phyloP scores from a whole-genome alignment of 1,140 invertebrate genomes.

The Agraylea sexmaculata region DNA sequence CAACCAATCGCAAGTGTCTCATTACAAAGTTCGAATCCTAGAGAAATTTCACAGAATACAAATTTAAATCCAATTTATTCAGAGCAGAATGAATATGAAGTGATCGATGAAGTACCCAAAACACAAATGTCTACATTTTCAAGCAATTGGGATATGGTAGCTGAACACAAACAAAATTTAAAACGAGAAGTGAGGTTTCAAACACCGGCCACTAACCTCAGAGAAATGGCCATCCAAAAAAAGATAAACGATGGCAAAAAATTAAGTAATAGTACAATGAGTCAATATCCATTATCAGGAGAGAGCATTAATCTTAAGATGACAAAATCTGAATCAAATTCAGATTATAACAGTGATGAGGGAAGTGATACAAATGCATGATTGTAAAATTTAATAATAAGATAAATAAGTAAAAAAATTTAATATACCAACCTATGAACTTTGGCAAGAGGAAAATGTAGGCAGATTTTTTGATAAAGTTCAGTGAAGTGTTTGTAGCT shows the following conservation, averaged over 20 bases:
- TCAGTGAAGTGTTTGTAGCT: conserved; percentile 95
- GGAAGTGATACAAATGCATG: conserved; percentile 17
- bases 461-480: conserved; percentile 87
- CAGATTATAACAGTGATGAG: conserved; percentile 4
- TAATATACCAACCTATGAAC: conserved; percentile 55
- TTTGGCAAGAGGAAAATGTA: conserved; percentile 83
- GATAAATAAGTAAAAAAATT: conserved; percentile 1
- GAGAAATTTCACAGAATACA: too few species aligned
- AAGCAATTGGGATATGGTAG: conserved; percentile 36
- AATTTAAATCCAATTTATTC: too few species aligned
- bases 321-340: too few species aligned
- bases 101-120: too few species aligned
- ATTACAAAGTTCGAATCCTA: too few species aligned
- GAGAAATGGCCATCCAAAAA: conserved; percentile 13
- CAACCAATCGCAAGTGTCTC: conserved; percentile 18
- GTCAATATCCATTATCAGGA: background rate
- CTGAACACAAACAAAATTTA: conserved; percentile 32
- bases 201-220: conserved; percentile 10
- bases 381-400: background rate
- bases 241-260: conserved; percentile 1
- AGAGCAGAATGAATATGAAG: too few species aligned
- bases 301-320: too few species aligned
- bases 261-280: background rate
- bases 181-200: conserved; percentile 11
- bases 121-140: too few species aligned